Evolutionary conservation across 2,888 invertebrate species (phyloP).

Genomic region (Ochropleura leucogaster): DNA sequence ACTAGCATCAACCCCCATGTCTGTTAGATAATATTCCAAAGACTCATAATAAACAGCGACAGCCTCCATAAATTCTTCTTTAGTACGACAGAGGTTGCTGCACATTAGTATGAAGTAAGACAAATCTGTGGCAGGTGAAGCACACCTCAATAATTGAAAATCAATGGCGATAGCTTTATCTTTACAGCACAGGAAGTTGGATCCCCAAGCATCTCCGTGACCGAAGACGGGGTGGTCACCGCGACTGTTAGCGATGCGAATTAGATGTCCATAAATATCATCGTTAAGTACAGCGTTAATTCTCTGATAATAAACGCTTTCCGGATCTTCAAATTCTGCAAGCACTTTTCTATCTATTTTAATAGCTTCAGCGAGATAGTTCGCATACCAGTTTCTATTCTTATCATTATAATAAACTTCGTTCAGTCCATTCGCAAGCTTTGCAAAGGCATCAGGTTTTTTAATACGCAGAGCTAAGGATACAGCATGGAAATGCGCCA

Average conservation of each 20-base stretch:
- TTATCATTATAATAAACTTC: constrained; percentile 74
- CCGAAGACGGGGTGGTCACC: constrained; percentile 72
- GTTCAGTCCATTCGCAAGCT: constrained; percentile 66
- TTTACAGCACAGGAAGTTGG: constrained; percentile 75
- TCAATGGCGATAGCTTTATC: constrained; percentile 74
- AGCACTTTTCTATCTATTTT: constrained; percentile 71
- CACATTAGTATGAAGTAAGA: constrained; percentile 71
- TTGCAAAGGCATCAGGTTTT: constrained; percentile 69
- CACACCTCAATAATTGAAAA: constrained; percentile 76
- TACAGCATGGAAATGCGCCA: constrained; percentile 80
- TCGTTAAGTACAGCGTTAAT: constrained; percentile 68
- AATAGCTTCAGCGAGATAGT: constrained; percentile 72
- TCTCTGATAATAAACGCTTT: constrained; percentile 74
- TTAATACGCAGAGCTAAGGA: constrained; percentile 74
- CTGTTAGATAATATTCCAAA: constrained; percentile 72
- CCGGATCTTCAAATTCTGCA: constrained; percentile 68
- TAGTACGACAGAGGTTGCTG: constrained; percentile 64
- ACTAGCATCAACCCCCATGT: constrained; percentile 72
- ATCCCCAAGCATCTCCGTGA: constrained; percentile 80
- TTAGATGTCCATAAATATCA: constrained; percentile 73
- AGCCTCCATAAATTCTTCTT: constrained; percentile 71
- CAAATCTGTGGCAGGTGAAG: constrained; percentile 75
- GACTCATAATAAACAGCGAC: constrained; percentile 71
- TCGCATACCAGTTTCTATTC: constrained; percentile 73
- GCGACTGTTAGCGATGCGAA: constrained; percentile 60